Evolutionary conservation across 2,797 vertebrate genomes (phyloP), one percentile per base, ranked within the genome.

Genomic region (Pachyuromys duprasi): DNA sequence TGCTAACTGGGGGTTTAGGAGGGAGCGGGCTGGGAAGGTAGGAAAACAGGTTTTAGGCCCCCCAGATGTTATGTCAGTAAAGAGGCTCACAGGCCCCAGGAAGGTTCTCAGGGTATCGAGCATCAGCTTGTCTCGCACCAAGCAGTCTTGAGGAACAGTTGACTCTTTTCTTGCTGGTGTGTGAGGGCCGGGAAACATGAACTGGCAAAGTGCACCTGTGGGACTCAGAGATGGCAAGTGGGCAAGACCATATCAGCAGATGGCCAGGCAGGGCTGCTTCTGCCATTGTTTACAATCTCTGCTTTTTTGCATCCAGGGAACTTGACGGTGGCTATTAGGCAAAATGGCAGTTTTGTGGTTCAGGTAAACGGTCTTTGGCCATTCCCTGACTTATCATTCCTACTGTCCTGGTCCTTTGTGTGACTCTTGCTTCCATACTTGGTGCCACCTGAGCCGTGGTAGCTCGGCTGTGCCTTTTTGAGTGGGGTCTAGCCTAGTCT

Each of bases 381-480:
- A 13, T n/a, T 62, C 53, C 33, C n/a, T 60, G 67, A 5, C 26
- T 7, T 72, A 65, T 86, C 26, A 15, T 60, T 80, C 53, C 8
- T 26, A 2, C 1, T 74, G n/a, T 53, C 26, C 65, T 31, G 14
- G n/a, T 57, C n/a, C 24, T 83, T 67, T 15, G 60, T 31, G 65
- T 26, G 39, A 45, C 36, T 13, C 70, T 80, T 42, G 24, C n/a
- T 1, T 86, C 79, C 42, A 65, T n/a, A 26, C 70, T 60, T 74
- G 31, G 69, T 31, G 94, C 86, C 74, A 0, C 82, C 65, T 9
- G 60, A 74, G 84, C 72, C 96, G 94, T 39, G 0, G 0, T 0
- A 9, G 81, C 63, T 60, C 26, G 63, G 42, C 62, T 13, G 45
- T 86, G 33, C 92, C 89, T 80, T 88, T 90, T 81, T 60, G 79